phyloP scores from a whole-genome alignment of 2,888 invertebrate genomes.

The Volucella inanis region DNA sequence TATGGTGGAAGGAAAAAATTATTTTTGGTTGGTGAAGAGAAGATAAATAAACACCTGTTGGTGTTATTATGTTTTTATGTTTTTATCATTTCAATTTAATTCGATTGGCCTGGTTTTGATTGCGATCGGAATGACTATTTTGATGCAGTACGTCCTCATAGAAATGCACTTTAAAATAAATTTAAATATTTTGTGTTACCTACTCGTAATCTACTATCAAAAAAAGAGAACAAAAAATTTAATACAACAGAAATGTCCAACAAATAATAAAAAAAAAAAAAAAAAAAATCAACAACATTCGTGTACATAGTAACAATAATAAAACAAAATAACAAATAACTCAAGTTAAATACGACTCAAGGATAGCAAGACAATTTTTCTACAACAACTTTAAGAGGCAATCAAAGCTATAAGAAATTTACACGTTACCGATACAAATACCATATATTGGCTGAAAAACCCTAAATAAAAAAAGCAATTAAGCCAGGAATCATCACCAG shows the following conservation, averaged over 20 bases:
- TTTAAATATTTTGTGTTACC: background rate
- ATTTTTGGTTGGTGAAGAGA: too few relatives aligned
- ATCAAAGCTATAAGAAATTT: conserved; percentile 26
- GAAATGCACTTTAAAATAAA: conserved; percentile 17
- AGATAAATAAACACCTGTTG: too few relatives aligned
- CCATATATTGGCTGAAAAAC: conserved; percentile 7
- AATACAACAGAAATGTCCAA: background rate
- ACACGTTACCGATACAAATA: conserved; percentile 17
- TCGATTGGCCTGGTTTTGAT: too few relatives aligned
- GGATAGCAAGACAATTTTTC: conserved; percentile 8
- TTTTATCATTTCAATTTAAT: too few relatives aligned
- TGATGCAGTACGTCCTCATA: background rate
- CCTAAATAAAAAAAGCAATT: conserved; percentile 3
- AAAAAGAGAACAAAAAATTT: background rate
- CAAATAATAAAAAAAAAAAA: conserved; percentile 15
- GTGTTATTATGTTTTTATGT: too few relatives aligned
- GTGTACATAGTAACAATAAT: background rate
- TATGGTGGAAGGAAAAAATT: too few relatives aligned
- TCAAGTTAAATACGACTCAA: conserved; percentile 4
- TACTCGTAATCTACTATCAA: background rate
- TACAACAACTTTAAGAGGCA: conserved; percentile 20
- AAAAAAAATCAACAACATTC: conserved; percentile 9
- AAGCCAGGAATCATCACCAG: background rate
- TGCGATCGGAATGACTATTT: too few relatives aligned
- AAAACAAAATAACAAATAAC: background rate